Percentiles rank a stretch among this genome's conserved stretches.
Evolutionary conservation across 2,113 vertebrate species (phyloP).

Genomic region (Tinamus guttatus): DNA sequence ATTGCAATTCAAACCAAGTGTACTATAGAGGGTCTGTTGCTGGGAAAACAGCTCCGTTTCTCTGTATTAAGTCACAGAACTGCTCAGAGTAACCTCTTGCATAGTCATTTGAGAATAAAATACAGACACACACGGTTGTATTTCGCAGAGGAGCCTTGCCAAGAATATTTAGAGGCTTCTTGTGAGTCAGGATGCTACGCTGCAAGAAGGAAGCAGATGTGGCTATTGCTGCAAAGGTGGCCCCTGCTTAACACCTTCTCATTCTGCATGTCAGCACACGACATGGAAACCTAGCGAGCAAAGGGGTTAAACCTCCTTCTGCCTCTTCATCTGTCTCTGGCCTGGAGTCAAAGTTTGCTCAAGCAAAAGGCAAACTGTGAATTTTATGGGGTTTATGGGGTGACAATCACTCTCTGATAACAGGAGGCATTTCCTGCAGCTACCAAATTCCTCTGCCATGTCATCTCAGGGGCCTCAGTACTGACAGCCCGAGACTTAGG

Average conservation of each 20-base stretch:
- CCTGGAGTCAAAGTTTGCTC: neutral
- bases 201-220: neutral
- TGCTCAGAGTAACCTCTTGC: constrained; percentile 1
- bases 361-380: neutral
- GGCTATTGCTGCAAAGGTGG: neutral
- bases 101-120: constrained; percentile 50
- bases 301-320: neutral
- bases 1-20: constrained; percentile 61
- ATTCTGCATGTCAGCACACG: accelerated
- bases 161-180: neutral
- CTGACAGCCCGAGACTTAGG: neutral
- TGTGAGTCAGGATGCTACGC: neutral
- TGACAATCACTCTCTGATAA: neutral
- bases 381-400: neutral
- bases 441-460: neutral
- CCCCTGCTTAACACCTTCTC: neutral
- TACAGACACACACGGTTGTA: neutral
- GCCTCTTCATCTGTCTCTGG: neutral
- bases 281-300: accelerated
- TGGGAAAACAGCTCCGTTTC: constrained; percentile 58
- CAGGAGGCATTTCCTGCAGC: neutral
- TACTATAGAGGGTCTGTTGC: constrained; percentile 59
- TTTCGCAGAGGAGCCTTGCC: constrained; percentile 44
- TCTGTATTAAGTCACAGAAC: constrained; percentile 68
- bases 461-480: neutral